Evolutionary conservation across 1,140 invertebrate species (phyloP).

Genomic region (Paraescarpia echinospica): DNA sequence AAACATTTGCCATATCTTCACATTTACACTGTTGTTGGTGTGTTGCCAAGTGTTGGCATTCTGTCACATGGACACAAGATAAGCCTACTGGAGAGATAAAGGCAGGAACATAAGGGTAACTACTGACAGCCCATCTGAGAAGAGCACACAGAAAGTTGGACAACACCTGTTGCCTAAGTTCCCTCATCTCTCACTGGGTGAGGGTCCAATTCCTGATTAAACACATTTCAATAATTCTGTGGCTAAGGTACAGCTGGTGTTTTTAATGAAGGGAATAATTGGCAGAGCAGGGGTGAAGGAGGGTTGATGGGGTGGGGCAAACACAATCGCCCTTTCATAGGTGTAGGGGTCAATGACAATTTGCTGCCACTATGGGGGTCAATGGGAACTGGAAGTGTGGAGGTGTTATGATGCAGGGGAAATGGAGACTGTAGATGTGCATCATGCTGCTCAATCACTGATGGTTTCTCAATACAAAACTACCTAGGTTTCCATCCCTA

Average conservation of each 20-base stretch:
- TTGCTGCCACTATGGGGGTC: neutral
- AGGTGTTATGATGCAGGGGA: neutral
- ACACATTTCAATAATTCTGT: neutral
- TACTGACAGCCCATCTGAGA: neutral
- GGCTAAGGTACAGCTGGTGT: neutral
- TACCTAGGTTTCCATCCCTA: neutral
- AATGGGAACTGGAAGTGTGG: neutral
- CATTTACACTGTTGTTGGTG: too few species aligned
- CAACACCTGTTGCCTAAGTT: neutral
- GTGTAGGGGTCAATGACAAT: neutral
- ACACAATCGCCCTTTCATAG: neutral
- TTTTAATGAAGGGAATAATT: neutral
- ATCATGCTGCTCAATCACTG: neutral
- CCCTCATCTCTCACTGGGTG: neutral
- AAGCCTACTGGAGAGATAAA: too few species aligned
- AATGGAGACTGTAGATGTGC: neutral
- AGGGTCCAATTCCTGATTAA: neutral
- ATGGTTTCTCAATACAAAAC: neutral
- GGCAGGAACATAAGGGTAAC: neutral
- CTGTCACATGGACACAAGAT: too few species aligned
- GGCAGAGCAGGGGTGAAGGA: neutral
- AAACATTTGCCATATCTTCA: too few species aligned
- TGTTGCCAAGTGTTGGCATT: too few species aligned
- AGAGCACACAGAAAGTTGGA: neutral
- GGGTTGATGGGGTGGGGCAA: neutral